Base-by-base conservation (phyloP, 2,797 vertebrate genomes). In the Micromesistius poutassou region DNA sequence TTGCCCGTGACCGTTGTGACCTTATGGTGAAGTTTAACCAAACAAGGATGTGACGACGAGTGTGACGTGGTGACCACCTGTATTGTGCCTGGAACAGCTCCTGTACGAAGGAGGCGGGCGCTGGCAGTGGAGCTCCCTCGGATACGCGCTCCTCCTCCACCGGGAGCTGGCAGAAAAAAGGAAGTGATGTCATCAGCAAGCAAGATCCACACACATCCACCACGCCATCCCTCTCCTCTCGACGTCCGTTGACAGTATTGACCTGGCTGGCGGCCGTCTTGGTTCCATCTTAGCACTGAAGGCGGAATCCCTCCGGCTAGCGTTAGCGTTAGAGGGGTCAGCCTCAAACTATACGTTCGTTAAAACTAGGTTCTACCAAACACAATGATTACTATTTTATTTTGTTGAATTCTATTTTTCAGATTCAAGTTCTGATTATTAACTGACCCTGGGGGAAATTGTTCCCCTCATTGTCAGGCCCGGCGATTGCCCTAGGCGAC, bases 31-130 rank as follows among this genome's bases (percentile, higher is more conserved):
- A 55, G 46, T n/a, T 12, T 16, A 1, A 16, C 40, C 40, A 55
- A 55, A 22, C 4, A 7, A 22, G 5, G 46, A 5, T 55, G n/a
- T n/a, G n/a, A 22, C 22, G 19, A 55, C 6, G 46, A 38, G 74
- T 19, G 25, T n/a, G 62, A 16, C 2, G 79, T 74, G 1, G 14
- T 33, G 50, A 98, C 98, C 97, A 98, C 98, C 97, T 97, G 93
- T 99, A 99, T 89, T 99, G 98, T 86, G 98, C 98, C 93, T 99
- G 98, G 91, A 99, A 99, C 91, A 99, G 95, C 84, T 99, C 98
- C 92, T 99, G 97, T 84, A 99, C 96, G 78, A 99, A 99, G 84
- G 97, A 98, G 84, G 96, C 96, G 73, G 96, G 96, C 80, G 93
- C 91, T 78, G 97, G 97, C 85, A 97, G 94, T 74, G 95, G 94